Evolutionary conservation across 2,113 vertebrate genomes (phyloP).

Genomic region (Channa argus): DNA sequence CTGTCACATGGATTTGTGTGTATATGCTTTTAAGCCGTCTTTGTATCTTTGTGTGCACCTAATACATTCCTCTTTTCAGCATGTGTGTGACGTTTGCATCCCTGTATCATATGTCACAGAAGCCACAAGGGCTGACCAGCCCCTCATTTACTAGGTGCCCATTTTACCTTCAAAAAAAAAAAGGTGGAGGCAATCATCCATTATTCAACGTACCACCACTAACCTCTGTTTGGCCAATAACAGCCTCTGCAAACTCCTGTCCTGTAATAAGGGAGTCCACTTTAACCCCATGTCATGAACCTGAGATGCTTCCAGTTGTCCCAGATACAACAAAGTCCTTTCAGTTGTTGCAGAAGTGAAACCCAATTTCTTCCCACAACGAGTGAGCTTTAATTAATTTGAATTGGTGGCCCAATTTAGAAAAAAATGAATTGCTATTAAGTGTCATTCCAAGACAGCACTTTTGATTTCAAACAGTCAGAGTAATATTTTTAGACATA

Average conservation of each 20-base stretch:
- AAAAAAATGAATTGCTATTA: constrained; percentile 22
- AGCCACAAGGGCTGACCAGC: constrained; percentile 47
- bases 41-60: background rate
- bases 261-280: constrained; percentile 74
- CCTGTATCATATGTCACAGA: constrained; percentile 52
- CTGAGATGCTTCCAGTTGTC: constrained; percentile 47
- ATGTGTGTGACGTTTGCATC: constrained; percentile 16
- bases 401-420: constrained; percentile 55
- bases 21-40: constrained; percentile 30
- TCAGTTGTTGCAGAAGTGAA: constrained; percentile 27
- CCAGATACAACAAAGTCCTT: constrained; percentile 68
- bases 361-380: constrained; percentile 35
- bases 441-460: constrained; percentile 49
- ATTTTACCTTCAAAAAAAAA: constrained; percentile 59
- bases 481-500: constrained; percentile 65
- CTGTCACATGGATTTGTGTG: constrained; percentile 29
- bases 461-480: constrained; percentile 48
- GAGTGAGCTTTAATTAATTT: constrained; percentile 47
- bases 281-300: constrained; percentile 61
- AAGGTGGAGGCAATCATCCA: constrained; percentile 64
- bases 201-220: constrained; percentile 68
- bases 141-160: constrained; percentile 61
- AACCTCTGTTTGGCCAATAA: constrained; percentile 72
- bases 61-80: too few species aligned
- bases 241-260: constrained; percentile 51